Conservation (phyloP, 2,113 vertebrate species). For the Sapajus apella region DNA sequence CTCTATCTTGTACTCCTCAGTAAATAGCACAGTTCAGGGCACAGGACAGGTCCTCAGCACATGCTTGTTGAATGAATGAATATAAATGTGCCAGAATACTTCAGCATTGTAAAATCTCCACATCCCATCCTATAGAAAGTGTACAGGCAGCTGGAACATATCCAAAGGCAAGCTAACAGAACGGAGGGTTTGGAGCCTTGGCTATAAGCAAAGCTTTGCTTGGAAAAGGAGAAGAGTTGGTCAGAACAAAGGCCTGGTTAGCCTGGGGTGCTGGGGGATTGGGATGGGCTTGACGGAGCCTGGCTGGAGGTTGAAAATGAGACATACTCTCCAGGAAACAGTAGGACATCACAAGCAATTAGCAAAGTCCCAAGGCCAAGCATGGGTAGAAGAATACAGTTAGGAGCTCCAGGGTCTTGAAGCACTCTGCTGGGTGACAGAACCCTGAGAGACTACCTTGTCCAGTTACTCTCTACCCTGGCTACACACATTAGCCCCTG, state of each 20-base stretch:
- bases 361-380: background rate
- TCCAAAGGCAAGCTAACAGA: background rate
- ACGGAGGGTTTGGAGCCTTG: background rate
- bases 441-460: background rate
- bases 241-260: background rate
- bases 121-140: background rate
- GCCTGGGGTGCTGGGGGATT: background rate
- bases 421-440: background rate
- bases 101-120: background rate
- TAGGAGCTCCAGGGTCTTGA: background rate
- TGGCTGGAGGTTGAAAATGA: background rate
- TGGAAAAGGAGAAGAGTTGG: background rate
- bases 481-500: background rate
- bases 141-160: background rate
- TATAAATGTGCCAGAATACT: background rate
- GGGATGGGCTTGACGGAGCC: background rate
- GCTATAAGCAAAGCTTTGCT: background rate
- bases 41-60: background rate
- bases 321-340: background rate
- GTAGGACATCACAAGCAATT: background rate
- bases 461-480: background rate
- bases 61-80: background rate
- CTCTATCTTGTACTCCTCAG: background rate
- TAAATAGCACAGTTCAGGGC: background rate
- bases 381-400: rapidly evolving